Evolutionary conservation across 2,113 vertebrate genomes (phyloP).

Genomic region (Ceyx melanurus): DNA sequence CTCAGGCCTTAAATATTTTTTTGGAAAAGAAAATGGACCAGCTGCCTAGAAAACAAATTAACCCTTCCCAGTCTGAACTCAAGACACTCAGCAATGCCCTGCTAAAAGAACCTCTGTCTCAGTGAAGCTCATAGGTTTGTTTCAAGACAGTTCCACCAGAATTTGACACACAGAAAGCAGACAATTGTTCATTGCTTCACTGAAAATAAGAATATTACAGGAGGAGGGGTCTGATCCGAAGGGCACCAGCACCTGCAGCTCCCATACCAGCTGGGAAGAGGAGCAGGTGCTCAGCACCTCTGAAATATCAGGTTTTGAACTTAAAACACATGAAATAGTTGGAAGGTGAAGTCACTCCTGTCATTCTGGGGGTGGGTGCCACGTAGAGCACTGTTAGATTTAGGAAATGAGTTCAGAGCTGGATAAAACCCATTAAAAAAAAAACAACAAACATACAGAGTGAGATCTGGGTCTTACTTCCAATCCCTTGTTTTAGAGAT

Average conservation of each 20-base stretch:
- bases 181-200: background rate
- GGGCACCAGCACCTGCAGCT: background rate
- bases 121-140: background rate
- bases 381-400: background rate
- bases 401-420: background rate
- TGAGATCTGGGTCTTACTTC: background rate
- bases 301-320: background rate
- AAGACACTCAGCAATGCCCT: background rate
- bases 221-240: background rate
- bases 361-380: background rate
- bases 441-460: background rate
- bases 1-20: background rate
- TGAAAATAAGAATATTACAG: background rate
- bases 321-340: slow-evolving; percentile 1
- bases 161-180: background rate
- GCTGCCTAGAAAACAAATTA: background rate
- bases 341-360: background rate
- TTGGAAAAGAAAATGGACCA: background rate
- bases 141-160: background rate
- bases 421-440: background rate
- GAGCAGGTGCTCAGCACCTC: background rate
- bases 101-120: background rate
- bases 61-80: background rate
- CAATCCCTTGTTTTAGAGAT: background rate
- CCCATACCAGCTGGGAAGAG: background rate